Evolutionary conservation across 1,140 invertebrate genomes (phyloP), one percentile per base, ranked within the genome.

Genomic region (Adelges cooleyi): DNA sequence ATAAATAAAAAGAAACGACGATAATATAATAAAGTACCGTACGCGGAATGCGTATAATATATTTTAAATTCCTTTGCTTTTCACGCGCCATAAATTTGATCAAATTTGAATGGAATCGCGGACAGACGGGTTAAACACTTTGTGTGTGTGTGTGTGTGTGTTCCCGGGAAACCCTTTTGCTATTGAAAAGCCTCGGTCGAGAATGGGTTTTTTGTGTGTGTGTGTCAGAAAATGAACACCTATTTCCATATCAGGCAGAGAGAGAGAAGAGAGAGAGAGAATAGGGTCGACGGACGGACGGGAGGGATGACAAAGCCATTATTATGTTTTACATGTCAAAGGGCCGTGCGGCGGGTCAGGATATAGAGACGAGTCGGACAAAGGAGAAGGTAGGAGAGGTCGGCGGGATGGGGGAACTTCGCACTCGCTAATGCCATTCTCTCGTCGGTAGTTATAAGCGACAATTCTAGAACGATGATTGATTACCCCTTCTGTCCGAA

Each of bases 321-420:
- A 33, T 33, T 33, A 33, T 33, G 29, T 33, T 33, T 33, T 33
- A 33, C 29, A 33, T 33, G 29, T 11, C 29, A 33, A 33, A 33
- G 29, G 5, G 29, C 29, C 11, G 27, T 49, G 65, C 54, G 65
- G 54, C 33, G 67, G 18, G 67, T 27, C 49, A 52, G 67, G 67
- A 6, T 6, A n/a, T n/a, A n/a, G n/a, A n/a, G 67, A 44, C 38
- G 36, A 67, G 54, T 59, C 27, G 40, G 49, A 68, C 48, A 67
- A 51, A 59, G 65, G 59, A 65, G 50, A 67, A 42, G 46, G 65
- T 33, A 33, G n/a, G n/a, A n/a, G n/a, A n/a, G 67, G 51, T 51
- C 33, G 67, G 54, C 67, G 40, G 40, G 49, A 68, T 48, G 62
- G 65, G 56, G 65, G 59, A 65, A 68, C 44, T 33, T 33, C 29